phyloP scores from a whole-genome alignment of 1,140 invertebrate genomes.

The Holcopasites calliopsidis region DNA sequence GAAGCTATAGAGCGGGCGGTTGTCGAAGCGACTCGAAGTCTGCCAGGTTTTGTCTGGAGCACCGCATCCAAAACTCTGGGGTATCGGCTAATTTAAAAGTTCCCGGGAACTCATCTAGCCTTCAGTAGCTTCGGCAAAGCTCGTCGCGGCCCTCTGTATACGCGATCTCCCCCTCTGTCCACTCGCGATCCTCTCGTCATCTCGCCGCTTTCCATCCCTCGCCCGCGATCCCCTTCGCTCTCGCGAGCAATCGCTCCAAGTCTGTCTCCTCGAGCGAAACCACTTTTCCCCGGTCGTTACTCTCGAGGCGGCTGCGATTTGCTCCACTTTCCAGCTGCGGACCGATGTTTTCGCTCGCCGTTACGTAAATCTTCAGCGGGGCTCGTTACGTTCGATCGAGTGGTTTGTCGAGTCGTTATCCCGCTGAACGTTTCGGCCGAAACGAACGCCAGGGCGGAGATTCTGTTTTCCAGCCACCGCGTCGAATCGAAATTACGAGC shows the following conservation, averaged over 20 bases:
- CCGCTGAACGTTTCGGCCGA: background rate
- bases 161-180: conserved; percentile 7
- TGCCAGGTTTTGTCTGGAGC: conserved; percentile 52
- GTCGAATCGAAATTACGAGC: conserved; percentile 2
- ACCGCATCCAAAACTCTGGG: conserved; percentile 45
- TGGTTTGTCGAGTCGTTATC: background rate
- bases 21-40: conserved; percentile 49
- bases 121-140: conserved; percentile 54
- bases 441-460: background rate
- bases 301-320: background rate
- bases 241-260: background rate
- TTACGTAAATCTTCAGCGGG: conserved; percentile 1
- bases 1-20: conserved; percentile 46
- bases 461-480: background rate
- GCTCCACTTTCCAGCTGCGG: background rate
- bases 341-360: background rate
- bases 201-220: background rate
- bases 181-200: background rate
- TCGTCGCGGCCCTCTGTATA: conserved; percentile 19
- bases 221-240: background rate
- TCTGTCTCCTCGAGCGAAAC: background rate
- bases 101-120: conserved; percentile 61
- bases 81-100: conserved; percentile 67
- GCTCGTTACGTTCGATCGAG: conserved; percentile 14
- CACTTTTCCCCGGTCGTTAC: conserved; percentile 16